These are phyloP conservation scores for Pectinophora gossypiella DNA, from an alignment of 1,140 invertebrate genomes.

Conservation along the genomic window DNA sequence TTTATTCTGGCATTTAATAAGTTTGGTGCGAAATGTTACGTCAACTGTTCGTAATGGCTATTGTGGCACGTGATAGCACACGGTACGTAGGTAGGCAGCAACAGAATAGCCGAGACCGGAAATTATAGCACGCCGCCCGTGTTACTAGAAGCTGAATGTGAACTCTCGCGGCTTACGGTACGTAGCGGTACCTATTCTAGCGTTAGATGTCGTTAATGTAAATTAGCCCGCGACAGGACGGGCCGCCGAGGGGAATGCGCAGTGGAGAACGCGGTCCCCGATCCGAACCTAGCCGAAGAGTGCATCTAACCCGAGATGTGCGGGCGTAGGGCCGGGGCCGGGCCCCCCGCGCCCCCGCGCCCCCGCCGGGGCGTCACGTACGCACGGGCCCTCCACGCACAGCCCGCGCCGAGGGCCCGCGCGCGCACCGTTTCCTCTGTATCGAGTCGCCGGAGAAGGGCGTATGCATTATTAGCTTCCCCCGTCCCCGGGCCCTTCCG, in stretches of 20 bases:
- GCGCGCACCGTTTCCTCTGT: constrained; percentile 47
- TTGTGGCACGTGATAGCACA: not conserved
- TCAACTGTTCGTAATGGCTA: not conserved
- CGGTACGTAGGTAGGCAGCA: constrained; percentile 37
- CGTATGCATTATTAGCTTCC: constrained; percentile 60
- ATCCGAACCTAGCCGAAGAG: constrained; percentile 28
- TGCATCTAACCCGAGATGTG: constrained; percentile 52
- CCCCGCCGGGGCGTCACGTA: constrained; percentile 49
- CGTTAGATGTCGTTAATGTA: constrained; percentile 28
- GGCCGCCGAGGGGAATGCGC: constrained; percentile 11
- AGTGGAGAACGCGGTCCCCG: constrained; percentile 27
- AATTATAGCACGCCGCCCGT: constrained; percentile 17
- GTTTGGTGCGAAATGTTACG: not conserved
- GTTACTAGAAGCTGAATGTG: constrained; percentile 21
- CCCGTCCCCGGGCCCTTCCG: constrained; percentile 23
- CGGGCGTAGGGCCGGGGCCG: constrained; percentile 27
- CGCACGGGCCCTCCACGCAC: constrained; percentile 52
- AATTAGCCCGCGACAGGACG: constrained; percentile 29
- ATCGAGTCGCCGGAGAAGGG: constrained; percentile 55
- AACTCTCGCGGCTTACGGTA: constrained; percentile 16
- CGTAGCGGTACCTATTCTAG: constrained; percentile 23
- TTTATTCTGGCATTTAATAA: not conserved
- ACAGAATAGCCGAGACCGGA: constrained; percentile 49
- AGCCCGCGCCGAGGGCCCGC: constrained; percentile 49
- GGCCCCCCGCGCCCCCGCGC: constrained; percentile 28